Base-by-base conservation (phyloP, 2,888 invertebrate genomes). In the Lasioglossum morio region DNA sequence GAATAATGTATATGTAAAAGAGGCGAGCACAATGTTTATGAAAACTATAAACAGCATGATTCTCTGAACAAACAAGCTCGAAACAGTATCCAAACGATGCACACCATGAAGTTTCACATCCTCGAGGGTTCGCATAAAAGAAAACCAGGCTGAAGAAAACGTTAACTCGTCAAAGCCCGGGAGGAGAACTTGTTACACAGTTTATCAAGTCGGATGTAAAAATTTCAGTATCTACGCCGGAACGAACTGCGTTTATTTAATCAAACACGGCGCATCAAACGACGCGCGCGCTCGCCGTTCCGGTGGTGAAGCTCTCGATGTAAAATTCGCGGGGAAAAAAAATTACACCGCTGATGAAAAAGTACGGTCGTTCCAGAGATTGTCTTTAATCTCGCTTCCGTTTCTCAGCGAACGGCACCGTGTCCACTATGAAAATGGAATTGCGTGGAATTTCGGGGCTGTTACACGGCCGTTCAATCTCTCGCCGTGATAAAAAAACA, bases 301-400 rank as follows among this genome's bases (percentile, higher is more conserved):
- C 27, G 5, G 14, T 14, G 37, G 23, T 37, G 10, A 37, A 37
- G 37, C 37, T 12, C 69, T 23, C 37, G 69, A 34, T 69, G 69
- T n/a, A 37, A 37, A 69, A 69, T 69, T 37, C 69, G 69, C 4
- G 34, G 66, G 23, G 2, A 53, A 53, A 53, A 69, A 69, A 34
- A 69, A 69, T 37, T 37, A 37, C 69, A 23, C 10, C 37, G 69
- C 69, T 69, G 75, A 80, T 73, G 77, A 66, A 69, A 78, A 74
- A 73, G 23, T 43, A 16, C 73, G 60, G 73, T 63, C 48, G 83
- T 77, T 48, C 69, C 77, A 57, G 40, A 81, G 81, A 81, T 85
- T 85, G 79, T 79, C 85, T 82, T 85, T 82, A 85, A 85, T 86
- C 85, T 77, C 72, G 53, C 48, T 69, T 74, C 66, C 79, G 84